phyloP scores from a whole-genome alignment of 35 echinoderm and acorn worm species.

The Strongylocentrotus purpuratus region DNA sequence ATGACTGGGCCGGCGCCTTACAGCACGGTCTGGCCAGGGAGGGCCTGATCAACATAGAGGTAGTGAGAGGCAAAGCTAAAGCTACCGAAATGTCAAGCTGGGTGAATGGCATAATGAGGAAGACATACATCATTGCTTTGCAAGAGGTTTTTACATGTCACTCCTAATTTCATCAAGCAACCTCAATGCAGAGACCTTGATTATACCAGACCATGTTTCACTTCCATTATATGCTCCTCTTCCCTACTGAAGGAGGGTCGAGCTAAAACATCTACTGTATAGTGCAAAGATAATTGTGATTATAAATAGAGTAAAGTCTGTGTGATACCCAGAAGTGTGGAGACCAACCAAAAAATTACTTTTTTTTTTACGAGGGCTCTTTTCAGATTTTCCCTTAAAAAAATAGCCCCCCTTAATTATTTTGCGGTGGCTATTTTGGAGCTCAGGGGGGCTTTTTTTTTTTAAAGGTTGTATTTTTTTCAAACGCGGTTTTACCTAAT shows the following conservation, averaged over 20 bases:
- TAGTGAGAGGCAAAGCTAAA: not conserved
- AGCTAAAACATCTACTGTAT: not conserved
- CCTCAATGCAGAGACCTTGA: not conserved
- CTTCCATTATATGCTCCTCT: not conserved
- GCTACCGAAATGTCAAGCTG: not conserved
- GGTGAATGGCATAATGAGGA: conserved; percentile 16
- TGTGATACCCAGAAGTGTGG: too few species aligned
- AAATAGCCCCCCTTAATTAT: too few species aligned
- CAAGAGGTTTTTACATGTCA: not conserved
- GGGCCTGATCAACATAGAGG: not conserved
- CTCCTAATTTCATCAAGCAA: conserved; percentile 2
- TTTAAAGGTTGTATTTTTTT: too few species aligned
- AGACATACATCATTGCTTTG: not conserved
- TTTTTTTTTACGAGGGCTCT: too few species aligned
- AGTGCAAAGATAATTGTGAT: not conserved
- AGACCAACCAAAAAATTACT: too few species aligned
- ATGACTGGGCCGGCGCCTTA: not conserved
- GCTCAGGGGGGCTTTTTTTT: too few species aligned
- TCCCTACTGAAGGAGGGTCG: not conserved
- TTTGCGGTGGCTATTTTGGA: too few species aligned
- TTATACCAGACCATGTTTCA: not conserved
- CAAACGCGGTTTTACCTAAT: too few species aligned
- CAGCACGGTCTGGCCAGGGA: not conserved
- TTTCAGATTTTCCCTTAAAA: too few species aligned
- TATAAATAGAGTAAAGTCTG: too few species aligned